Evolutionary conservation across 2,113 vertebrate genomes (phyloP).

Genomic region (Caranx melampygus): DNA sequence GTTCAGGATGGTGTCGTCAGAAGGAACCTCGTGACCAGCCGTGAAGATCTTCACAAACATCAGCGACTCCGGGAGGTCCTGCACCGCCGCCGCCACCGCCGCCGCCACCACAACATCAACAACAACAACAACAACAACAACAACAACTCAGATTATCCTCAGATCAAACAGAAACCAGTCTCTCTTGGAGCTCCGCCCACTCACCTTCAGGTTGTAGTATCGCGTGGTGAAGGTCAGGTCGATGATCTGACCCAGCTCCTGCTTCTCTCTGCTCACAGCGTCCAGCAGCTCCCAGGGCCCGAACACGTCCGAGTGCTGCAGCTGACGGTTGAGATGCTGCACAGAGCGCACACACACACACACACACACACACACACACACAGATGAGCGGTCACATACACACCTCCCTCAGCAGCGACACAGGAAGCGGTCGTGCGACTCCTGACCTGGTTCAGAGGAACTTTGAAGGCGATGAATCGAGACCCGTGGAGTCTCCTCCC

Average conservation of each 20-base stretch:
- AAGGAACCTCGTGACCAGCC: slow-evolving; percentile 87
- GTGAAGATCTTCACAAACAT: slow-evolving; percentile 89
- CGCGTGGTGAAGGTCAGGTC: slow-evolving; percentile 91
- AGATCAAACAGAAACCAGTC: no score
- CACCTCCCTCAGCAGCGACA: no score
- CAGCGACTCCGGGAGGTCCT: slow-evolving; percentile 88
- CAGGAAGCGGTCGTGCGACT: no score
- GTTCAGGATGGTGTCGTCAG: slow-evolving; percentile 78
- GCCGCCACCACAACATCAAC: no score
- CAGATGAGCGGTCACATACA: not conserved
- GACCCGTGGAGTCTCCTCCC: slow-evolving; percentile 89
- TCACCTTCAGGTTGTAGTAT: slow-evolving; percentile 88
- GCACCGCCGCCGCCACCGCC: not conserved
- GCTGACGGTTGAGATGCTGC: slow-evolving; percentile 82
- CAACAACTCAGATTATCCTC: no score
- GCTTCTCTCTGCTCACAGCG: slow-evolving; percentile 79
- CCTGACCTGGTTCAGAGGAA: slow-evolving; percentile 88
- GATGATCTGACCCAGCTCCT: slow-evolving; percentile 90
- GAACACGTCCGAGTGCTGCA: slow-evolving; percentile 81
- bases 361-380: not conserved
- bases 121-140: no score
- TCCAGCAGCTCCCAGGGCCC: slow-evolving; percentile 87
- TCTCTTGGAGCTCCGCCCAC: no score
- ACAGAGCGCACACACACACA: not conserved
- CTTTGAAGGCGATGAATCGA: slow-evolving; percentile 93